A percentile compares a stretch with the other conserved stretches of the same genome.
Conservation (phyloP, 2,888 invertebrate genomes). For the Agapetus fuscipes region DNA sequence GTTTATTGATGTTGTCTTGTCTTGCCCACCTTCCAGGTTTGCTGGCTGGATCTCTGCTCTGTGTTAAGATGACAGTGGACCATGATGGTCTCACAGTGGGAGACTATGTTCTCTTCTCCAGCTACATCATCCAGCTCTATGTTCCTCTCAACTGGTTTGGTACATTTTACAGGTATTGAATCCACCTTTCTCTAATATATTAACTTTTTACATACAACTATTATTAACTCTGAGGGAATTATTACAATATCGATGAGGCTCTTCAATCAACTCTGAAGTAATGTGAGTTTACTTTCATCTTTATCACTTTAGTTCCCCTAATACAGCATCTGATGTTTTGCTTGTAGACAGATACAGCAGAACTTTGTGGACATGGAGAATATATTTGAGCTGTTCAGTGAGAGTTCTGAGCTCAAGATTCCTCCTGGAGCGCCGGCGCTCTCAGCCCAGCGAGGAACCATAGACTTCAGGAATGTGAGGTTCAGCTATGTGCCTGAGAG, state of each 20-base stretch:
- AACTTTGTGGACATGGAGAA: constrained; percentile 99
- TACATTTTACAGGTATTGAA: constrained; percentile 92
- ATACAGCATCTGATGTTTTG: constrained; percentile 13
- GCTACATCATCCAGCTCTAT: constrained; percentile 90
- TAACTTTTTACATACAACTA: too few relatives aligned
- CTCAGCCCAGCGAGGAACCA: constrained; percentile 55
- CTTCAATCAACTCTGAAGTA: too few relatives aligned
- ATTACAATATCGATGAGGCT: too few relatives aligned
- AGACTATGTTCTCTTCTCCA: constrained; percentile 92
- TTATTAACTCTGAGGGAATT: too few relatives aligned
- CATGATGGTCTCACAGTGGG: constrained; percentile 72
- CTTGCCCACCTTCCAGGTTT: constrained; percentile 65
- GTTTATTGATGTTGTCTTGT: too few relatives aligned
- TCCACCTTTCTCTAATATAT: too few relatives aligned
- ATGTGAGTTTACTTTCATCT: too few relatives aligned
- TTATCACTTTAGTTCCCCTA: too few relatives aligned
- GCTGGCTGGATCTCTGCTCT: constrained; percentile 77
- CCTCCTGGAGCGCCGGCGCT: constrained; percentile 68
- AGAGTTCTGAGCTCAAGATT: constrained; percentile 81
- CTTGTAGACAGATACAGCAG: constrained; percentile 82
- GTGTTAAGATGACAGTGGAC: constrained; percentile 75
- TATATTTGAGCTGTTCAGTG: constrained; percentile 91
- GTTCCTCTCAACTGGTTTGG: constrained; percentile 97
- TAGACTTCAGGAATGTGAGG: constrained; percentile 84
- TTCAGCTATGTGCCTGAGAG: constrained; percentile 82